Base-by-base conservation (phyloP, 2,888 invertebrate genomes). In the Tholera decimalis region DNA sequence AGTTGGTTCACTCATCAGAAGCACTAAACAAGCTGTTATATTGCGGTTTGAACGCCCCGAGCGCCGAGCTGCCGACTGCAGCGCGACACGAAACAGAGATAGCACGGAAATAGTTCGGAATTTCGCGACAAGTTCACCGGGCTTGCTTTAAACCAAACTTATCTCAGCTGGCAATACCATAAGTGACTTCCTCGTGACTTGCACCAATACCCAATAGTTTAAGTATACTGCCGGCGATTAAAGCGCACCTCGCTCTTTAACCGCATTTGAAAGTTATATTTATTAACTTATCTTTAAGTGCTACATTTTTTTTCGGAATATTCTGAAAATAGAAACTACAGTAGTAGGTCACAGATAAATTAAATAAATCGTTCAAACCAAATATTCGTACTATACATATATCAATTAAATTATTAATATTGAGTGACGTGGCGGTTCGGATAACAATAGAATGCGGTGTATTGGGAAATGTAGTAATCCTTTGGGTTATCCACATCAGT, bases 101-200 rank as follows among this genome's bases (percentile, higher is more conserved):
- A 79, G 70, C 67, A 59, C 61, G 72, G 73, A 82, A 84, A 83
- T 83, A 79, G 84, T 82, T 80, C 67, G 60, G 76, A 84, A 84
- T 84, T 83, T 82, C 73, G 83, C 82, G 82, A 85, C 85, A 83
- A 86, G 79, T 83, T 81, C 62, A 73, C 73, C 63, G 70, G 83
- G 73, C 77, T 83, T 78, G 80, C 73, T 79, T 77, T 80, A 79
- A 77, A 77, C 69, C 54, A 64, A 63, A 82, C 84, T 89, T 89
- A 89, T 89, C 89, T 87, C 68, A 63, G 56, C 61, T 66, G 73
- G 78, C 77, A 70, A 73, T 80, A 60, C 73, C 68, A 77, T 71
- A 73, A 65, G 59, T 72, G 56, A 77, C 75, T 82, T 78, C 67
- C 62, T 80, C 58, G 64, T 65, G 73, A 88, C 71, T 83, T 78